Base-by-base conservation (phyloP, 2,113 vertebrate genomes). In the Thunnus thynnus region DNA sequence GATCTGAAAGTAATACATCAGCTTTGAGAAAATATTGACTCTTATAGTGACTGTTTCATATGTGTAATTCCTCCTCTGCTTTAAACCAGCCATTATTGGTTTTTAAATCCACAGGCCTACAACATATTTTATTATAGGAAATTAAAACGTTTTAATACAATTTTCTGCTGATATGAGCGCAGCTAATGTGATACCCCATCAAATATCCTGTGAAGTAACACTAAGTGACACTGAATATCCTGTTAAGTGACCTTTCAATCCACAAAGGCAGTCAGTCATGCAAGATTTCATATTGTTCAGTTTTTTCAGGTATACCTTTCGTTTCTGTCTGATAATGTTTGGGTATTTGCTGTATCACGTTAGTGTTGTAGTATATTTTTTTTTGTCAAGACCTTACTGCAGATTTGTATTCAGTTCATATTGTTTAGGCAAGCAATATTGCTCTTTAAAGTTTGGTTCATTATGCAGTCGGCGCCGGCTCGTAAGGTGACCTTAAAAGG, bases 171-270 rank as follows among this genome's bases (percentile, higher is more conserved):
- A 60, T 44, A 41, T 13, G 25, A 78, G 20, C 36, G 4, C 10
- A n/a, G 20, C 52, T 58, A 10, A 67, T 63, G 60, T 64, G 69
- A 56, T 62, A 68, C 6, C 16, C 52, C 2, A 57, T 80, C 78
- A 74, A 78, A 75, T 81, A 75, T 76, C 85, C 66, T 80, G 66
- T 70, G 25, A 72, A 41, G 70, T 66, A 32, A 51, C 54, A 27
- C 22, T 66, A 46, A 46, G 48, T 68, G 44, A 68, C 46, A 47
- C 9, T 62, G 57, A 77, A 82, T 78, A 67, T 82, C 70, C 69
- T 36, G 20, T 48, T 46, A 50, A 63, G 20, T 27, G 32, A 79
- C 32, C 52, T 76, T 67, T 68, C 17, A n/a, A 12, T 18, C 56
- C 9, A 7, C 30, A 69, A 20, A 51, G 0, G 46, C 66, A 13